Base-by-base conservation (phyloP, 2,888 invertebrate genomes). In the Troides helena region DNA sequence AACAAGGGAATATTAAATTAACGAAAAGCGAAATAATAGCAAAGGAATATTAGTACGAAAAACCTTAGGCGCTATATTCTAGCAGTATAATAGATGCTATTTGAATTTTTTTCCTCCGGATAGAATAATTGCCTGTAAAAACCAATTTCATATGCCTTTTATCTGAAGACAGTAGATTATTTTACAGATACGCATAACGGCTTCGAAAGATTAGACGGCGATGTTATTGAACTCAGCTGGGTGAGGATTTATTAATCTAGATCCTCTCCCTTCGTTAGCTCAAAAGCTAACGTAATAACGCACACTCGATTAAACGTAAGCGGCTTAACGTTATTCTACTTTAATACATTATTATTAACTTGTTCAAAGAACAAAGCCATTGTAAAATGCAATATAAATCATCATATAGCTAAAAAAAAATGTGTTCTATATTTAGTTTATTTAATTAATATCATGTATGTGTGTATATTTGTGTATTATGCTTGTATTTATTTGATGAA, bases 241-340 rank as follows among this genome's bases (percentile, higher is more conserved):
- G 58, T 62, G 46, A 66, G 21, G 65, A 68, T 68, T 68, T 72
- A 70, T 62, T 68, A 72, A 66, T 69, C 23, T 65, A 62, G 25
- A 23, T 62, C 39, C 50, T 63, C 71, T 66, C 68, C 66, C 21
- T 10, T 59, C 14, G 30, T 64, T 46, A 8, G 30, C 30, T 30
- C 30, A 30, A 30, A 30, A 59, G 43, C 50, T 60, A 60, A 64
- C 21, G n/a, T 5, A 36, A 36, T 60, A 59, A 56, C 58, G 60
- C 39, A 58, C 64, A 39, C 10, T 30, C 39, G 8, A 68, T 63
- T 63, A 63, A 68, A 61, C 57, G 39, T 67, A 43, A 67, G 36
- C 21, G n/a, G 59, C 59, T 12, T 25, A n/a, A 0, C 21, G 8
- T 23, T 12, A 57, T 50, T 10, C 10, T 50, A 50, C 50, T 18